phyloP scores from a whole-genome alignment of 2,797 vertebrate genomes.

The Nasua narica region DNA sequence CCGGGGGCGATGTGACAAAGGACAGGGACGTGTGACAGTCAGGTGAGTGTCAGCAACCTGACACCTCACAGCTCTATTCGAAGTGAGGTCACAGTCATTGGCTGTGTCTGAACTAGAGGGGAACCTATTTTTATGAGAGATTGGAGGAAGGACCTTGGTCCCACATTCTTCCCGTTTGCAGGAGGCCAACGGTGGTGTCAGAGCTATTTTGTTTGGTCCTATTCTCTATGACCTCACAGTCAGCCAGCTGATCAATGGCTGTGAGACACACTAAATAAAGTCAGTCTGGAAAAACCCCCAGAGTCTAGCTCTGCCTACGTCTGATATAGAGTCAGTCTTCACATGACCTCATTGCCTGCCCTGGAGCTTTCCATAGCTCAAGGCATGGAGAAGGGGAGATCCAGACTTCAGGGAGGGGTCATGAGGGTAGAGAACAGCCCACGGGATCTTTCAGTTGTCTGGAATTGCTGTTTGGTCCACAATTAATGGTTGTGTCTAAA shows the following conservation, averaged over 20 bases:
- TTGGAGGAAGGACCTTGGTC: not conserved
- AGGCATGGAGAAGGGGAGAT: not conserved
- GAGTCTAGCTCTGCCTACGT: not conserved
- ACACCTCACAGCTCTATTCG: not conserved
- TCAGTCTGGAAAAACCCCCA: not conserved
- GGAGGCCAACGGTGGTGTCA: not conserved
- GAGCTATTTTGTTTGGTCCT: not conserved
- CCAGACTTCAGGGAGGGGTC: not conserved
- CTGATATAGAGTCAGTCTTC: not conserved
- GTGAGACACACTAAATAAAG: constrained; percentile 34
- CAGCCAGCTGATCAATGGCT: not conserved
- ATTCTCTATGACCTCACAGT: not conserved
- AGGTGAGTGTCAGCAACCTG: not conserved
- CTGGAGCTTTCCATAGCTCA: not conserved
- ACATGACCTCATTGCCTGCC: not conserved
- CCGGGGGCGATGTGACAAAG: not conserved
- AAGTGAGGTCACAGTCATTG: not conserved
- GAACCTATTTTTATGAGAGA: not conserved
- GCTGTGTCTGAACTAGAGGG: not conserved
- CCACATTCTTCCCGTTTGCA: not conserved
- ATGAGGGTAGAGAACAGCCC: not conserved
- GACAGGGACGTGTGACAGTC: not conserved
- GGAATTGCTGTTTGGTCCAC: not conserved
- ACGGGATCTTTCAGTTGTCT: not conserved
- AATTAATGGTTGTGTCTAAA: not conserved